phyloP scores from a whole-genome alignment of 2,113 vertebrate species.

The Merops nubicus region DNA sequence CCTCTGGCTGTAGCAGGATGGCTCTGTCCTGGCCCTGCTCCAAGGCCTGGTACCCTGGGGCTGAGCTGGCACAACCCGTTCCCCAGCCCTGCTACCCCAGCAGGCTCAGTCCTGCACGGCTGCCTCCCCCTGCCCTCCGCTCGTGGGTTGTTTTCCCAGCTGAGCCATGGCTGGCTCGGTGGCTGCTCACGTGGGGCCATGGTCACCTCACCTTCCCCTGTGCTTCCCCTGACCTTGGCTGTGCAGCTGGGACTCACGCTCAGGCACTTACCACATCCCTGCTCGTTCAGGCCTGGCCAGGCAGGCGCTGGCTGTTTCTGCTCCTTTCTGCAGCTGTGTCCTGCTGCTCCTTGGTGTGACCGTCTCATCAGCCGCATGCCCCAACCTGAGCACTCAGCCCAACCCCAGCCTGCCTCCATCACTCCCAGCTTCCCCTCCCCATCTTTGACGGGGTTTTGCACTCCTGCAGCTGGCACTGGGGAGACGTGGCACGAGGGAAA shows the following conservation, averaged over 20 bases:
- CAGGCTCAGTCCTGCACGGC: not conserved
- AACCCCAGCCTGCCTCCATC: not conserved
- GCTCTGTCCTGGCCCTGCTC: not conserved
- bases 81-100: not conserved
- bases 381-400: accelerated
- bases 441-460: not conserved
- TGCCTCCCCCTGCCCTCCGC: not conserved
- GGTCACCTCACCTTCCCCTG: not conserved
- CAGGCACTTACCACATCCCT: not conserved
- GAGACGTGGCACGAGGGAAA: not conserved
- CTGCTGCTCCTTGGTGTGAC: not conserved
- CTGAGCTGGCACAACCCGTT: slow-evolving; percentile 35
- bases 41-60: not conserved
- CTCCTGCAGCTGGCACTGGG: not conserved
- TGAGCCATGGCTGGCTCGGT: not conserved
- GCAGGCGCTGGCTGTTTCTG: not conserved
- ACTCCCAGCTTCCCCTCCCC: not conserved
- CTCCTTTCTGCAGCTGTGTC: accelerated
- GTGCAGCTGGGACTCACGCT: not conserved
- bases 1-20: accelerated
- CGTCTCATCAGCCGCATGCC: accelerated
- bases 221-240: slow-evolving; percentile 18
- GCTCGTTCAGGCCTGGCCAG: not conserved
- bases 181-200: not conserved
- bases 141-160: accelerated